phyloP scores from a whole-genome alignment of 2,113 vertebrate species.

The Bufo gargarizans region DNA sequence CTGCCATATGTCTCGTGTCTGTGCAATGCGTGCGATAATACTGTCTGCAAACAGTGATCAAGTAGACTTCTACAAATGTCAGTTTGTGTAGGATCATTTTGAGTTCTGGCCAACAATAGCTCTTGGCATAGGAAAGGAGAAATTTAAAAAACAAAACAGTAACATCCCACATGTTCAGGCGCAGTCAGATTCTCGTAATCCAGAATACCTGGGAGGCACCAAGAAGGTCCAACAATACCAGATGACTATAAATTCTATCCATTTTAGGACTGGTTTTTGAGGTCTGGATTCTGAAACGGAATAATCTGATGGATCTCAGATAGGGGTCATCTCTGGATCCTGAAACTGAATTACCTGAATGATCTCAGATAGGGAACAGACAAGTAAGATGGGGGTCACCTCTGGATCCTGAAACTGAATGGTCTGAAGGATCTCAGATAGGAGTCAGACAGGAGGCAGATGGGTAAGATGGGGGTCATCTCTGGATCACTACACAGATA shows the following conservation, averaged over 20 bases:
- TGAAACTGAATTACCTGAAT: too few relatives aligned
- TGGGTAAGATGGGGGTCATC: neutral
- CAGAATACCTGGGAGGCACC: neutral
- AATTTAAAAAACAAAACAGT: neutral
- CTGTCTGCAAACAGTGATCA: neutral
- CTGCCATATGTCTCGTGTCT: slow-evolving; percentile 1
- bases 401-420: too few relatives aligned
- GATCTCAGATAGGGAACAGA: too few relatives aligned
- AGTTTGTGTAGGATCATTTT: neutral
- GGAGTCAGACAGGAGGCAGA: neutral
- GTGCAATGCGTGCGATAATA: neutral
- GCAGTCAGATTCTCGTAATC: neutral
- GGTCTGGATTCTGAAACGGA: neutral
- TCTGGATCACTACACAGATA: neutral
- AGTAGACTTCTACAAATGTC: neutral
- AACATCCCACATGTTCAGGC: neutral
- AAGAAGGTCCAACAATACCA: neutral
- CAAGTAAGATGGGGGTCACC: too few relatives aligned
- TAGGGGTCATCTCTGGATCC: too few relatives aligned
- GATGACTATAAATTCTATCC: neutral
- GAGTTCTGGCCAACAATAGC: neutral
- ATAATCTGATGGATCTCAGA: too few relatives aligned
- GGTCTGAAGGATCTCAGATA: too few relatives aligned
- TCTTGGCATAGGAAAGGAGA: neutral
- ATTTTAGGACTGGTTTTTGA: neutral